Evolutionary conservation across 2,888 invertebrate species (phyloP), one percentile per base, ranked within the genome.

Genomic region (Notodonta dromedarius): DNA sequence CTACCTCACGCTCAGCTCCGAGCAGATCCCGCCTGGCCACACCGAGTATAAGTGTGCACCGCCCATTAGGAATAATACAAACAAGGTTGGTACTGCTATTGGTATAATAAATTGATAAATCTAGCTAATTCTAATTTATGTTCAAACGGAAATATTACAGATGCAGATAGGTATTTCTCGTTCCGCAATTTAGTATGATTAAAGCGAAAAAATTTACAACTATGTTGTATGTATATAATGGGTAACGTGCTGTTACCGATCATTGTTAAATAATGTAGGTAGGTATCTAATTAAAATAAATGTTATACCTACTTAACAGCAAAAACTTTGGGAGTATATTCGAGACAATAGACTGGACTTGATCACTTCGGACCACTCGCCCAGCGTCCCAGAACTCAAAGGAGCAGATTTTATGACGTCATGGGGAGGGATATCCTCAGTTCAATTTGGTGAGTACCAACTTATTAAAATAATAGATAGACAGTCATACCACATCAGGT

Each of bases 1-100:
- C 78, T 96, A 96, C 80, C 86, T 96, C 24, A 88, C 93, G 0
- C 85, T 96, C 9, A 86, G 88, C 58, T 91, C 96, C 0, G 95
- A 95, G 70, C 87, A 94, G 58, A 90, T 96, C 40, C 94, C 94
- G 4, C 90, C 94, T 14, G 91, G 91, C 24, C 94, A 88, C n/a
- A 95, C 96, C 0, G 94, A 96, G 78, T 96, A 87, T 74, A 96
- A 96, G 79, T 96, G 96, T 65, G 94, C 95, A 56, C 96, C 96
- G 1, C 96, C 96, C 0, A 94, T 96, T 64, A 90, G 96, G 24
- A 88, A 90, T 55, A 84, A 85, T 44, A 73, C 82, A 2, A 96
- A 96, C 82, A 91, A 87, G 87, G 95, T 94, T 6, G 35, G 35
- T 35, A 35, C 24, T 24, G 24, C 24, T 24, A 24, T 24, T 24